These are phyloP conservation scores for Schizopygopsis malacanthus DNA, from an alignment of 2,797 vertebrate species.

Conservation along the genomic window DNA sequence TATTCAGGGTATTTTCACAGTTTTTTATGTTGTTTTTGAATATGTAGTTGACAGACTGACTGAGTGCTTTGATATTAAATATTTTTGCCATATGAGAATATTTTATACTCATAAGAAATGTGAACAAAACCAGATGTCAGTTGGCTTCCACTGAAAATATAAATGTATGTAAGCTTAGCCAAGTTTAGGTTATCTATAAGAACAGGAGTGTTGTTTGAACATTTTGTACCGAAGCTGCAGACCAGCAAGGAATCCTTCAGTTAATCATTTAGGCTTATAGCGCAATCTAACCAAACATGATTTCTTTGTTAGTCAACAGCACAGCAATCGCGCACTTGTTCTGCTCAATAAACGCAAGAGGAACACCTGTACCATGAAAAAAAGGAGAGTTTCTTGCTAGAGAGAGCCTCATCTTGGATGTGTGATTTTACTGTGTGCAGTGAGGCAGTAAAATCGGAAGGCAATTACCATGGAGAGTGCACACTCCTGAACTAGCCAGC, in stretches of 20 bases:
- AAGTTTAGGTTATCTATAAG: conserved; percentile 8
- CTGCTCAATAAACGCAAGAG: conserved; percentile 45
- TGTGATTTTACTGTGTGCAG: conserved; percentile 71
- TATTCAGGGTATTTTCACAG: neutral
- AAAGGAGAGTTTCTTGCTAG: conserved; percentile 55
- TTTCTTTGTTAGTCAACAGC: conserved; percentile 34
- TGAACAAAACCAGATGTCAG: conserved; percentile 14
- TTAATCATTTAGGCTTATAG: conserved; percentile 3
- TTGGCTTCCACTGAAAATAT: neutral
- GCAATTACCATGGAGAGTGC: conserved; percentile 78
- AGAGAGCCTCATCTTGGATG: conserved; percentile 50
- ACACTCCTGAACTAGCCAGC: conserved; percentile 77
- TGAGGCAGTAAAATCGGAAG: conserved; percentile 76
- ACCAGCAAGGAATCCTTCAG: conserved; percentile 7
- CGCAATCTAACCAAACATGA: conserved; percentile 31
- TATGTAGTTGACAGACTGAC: neutral
- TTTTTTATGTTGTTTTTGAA: neutral
- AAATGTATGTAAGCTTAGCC: neutral
- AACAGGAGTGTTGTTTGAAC: neutral
- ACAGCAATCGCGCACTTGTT: conserved; percentile 20
- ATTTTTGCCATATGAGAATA: neutral
- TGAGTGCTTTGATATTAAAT: neutral
- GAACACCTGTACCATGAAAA: conserved; percentile 70
- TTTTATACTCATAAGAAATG: neutral
- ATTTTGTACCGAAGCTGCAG: neutral